Percentiles rank a stretch among this genome's conserved stretches.
These are phyloP conservation scores for Ornithoptera priamus DNA, from an alignment of 2,888 invertebrate genomes.

Conservation along the genomic window DNA sequence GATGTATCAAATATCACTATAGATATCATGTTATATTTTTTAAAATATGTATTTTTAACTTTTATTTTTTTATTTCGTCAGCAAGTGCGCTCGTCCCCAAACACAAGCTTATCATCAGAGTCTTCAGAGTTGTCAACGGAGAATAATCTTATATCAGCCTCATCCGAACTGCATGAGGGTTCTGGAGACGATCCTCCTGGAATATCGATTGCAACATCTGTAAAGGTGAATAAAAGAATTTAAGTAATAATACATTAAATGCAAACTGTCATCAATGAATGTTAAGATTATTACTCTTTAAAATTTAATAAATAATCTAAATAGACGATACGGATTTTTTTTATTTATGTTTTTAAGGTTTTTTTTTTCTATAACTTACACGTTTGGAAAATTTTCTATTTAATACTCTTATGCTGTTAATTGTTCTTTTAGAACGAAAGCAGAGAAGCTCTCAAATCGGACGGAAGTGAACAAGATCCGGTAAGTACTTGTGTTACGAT, in stretches of 20 bases:
- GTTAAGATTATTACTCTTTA: not conserved
- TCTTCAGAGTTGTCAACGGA: conserved; percentile 56
- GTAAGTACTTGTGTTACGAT: conserved; percentile 72
- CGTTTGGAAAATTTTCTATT: not conserved
- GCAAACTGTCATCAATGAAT: not conserved
- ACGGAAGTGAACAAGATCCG: conserved; percentile 88
- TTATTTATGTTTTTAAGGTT: not conserved
- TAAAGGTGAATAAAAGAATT: conserved; percentile 15
- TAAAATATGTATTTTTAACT: not conserved
- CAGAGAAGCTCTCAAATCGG: conserved; percentile 85
- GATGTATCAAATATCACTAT: conserved; percentile 15
- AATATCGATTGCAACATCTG: conserved; percentile 6
- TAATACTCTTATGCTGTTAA: too few species aligned
- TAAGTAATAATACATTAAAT: not conserved
- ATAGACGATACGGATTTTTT: not conserved
- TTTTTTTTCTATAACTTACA: not conserved
- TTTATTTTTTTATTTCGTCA: conserved; percentile 23
- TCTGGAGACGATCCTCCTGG: conserved; percentile 72
- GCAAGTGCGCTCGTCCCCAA: conserved; percentile 35
- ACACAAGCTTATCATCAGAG: conserved; percentile 45
- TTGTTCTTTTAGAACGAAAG: conserved; percentile 79
- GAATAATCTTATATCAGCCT: conserved; percentile 55
- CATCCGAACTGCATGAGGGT: conserved; percentile 59
- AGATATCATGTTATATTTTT: not conserved
- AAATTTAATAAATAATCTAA: not conserved